phyloP scores from a whole-genome alignment of 2,113 vertebrate genomes.

The Strix aluco region DNA sequence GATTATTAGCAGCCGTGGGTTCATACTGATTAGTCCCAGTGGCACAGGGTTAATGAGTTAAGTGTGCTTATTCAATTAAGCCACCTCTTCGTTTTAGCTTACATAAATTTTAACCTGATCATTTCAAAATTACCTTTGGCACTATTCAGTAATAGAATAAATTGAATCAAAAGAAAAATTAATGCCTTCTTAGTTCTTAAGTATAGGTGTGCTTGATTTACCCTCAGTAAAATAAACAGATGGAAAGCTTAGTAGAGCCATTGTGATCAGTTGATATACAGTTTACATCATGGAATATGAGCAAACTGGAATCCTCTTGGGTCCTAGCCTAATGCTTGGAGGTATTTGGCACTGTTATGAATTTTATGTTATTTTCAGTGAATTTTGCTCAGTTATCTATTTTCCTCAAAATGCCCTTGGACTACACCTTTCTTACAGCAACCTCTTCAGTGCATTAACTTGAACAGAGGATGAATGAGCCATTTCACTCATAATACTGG shows the following conservation, averaged over 20 bases:
- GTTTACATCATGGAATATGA: not conserved
- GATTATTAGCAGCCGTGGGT: slow-evolving; percentile 52
- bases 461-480: not conserved
- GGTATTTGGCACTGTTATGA: not conserved
- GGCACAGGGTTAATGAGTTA: slow-evolving; percentile 76
- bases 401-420: not conserved
- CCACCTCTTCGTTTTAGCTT: slow-evolving; percentile 70
- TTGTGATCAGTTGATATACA: not conserved
- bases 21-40: slow-evolving; percentile 72
- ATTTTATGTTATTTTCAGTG: not conserved
- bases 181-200: slow-evolving; percentile 18
- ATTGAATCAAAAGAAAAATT: slow-evolving; percentile 15
- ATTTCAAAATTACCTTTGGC: slow-evolving; percentile 32
- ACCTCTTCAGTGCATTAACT: not conserved
- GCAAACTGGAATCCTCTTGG: not conserved
- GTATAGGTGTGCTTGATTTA: slow-evolving; percentile 7
- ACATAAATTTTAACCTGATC: slow-evolving; percentile 78
- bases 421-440: not conserved
- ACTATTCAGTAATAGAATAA: slow-evolving; percentile 7
- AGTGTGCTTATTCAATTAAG: slow-evolving; percentile 78
- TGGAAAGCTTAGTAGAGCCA: not conserved
- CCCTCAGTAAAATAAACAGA: slow-evolving; percentile 22
- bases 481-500: not conserved
- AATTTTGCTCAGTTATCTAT: not conserved
- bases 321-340: not conserved